These are phyloP conservation scores for Lithobius niger DNA, from an alignment of 1,140 invertebrate genomes.

Conservation along the genomic window DNA sequence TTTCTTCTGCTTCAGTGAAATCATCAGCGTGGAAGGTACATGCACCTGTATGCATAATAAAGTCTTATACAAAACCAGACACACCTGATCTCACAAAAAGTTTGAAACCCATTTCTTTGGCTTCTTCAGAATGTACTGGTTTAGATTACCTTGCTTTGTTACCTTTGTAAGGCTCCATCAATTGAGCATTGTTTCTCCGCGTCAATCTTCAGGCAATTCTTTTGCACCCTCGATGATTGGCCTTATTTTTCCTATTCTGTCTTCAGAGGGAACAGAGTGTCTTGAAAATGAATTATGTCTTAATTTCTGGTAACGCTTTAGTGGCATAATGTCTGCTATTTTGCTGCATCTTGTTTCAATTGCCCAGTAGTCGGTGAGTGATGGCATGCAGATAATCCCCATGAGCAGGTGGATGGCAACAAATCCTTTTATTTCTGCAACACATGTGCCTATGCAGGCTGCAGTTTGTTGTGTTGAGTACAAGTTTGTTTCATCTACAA, in stretches of 20 bases:
- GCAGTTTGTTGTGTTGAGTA: constrained; percentile 17
- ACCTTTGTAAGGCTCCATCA: not conserved
- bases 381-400: not conserved
- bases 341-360: not conserved
- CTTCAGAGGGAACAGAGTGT: constrained; percentile 9
- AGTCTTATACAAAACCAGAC: constrained; percentile 29
- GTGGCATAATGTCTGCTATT: not conserved
- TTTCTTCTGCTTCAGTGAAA: not conserved
- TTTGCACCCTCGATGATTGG: not conserved
- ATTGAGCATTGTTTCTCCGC: not conserved
- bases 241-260: constrained; percentile 7
- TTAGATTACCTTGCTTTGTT: not conserved
- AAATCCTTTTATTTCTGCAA: constrained; percentile 20
- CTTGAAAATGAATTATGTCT: not conserved
- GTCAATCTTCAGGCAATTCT: constrained; percentile 18
- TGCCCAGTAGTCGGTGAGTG: not conserved
- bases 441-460: constrained; percentile 10
- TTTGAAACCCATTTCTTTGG: constrained; percentile 34
- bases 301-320: not conserved
- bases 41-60: constrained; percentile 30
- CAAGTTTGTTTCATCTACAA: not conserved
- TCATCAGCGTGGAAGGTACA: constrained; percentile 1
- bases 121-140: constrained; percentile 31
- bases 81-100: constrained; percentile 27
- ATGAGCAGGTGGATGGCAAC: constrained; percentile 17